Evolutionary conservation across 2,888 invertebrate genomes (phyloP).

Genomic region (Melipona bicolor): DNA sequence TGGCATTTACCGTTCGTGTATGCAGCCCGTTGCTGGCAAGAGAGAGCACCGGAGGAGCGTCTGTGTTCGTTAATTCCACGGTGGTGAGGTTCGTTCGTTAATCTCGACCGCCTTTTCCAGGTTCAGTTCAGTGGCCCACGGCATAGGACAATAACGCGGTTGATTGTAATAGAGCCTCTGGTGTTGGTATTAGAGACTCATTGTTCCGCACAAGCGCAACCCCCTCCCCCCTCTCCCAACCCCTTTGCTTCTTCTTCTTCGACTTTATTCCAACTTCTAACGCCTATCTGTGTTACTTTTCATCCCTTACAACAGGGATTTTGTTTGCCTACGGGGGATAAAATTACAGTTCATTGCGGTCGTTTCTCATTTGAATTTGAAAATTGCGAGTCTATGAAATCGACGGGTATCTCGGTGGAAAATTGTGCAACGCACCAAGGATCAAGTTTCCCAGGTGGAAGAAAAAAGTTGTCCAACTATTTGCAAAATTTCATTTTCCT

Average conservation of each 20-base stretch:
- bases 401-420: not conserved
- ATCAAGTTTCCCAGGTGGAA: no score
- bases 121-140: conserved; percentile 46
- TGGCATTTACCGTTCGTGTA: conserved; percentile 16
- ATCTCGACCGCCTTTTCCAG: conserved; percentile 66
- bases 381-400: not conserved
- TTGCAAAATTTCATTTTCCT: no score
- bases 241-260: conserved; percentile 44
- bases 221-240: conserved; percentile 1
- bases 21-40: conserved; percentile 18
- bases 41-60: not conserved
- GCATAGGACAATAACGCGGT: conserved; percentile 73
- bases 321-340: not conserved
- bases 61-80: conserved; percentile 55
- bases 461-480: no score
- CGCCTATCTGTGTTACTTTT: conserved; percentile 8
- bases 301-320: not conserved
- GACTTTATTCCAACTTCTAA: conserved; percentile 38
- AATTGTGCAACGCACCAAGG: no score
- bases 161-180: conserved; percentile 71
- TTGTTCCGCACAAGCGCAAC: conserved; percentile 65
- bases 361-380: not conserved
- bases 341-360: not conserved
- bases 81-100: conserved; percentile 55
- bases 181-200: conserved; percentile 63